Evolutionary conservation across 2,113 vertebrate species (phyloP).

Genomic region (Coturnix japonica): DNA sequence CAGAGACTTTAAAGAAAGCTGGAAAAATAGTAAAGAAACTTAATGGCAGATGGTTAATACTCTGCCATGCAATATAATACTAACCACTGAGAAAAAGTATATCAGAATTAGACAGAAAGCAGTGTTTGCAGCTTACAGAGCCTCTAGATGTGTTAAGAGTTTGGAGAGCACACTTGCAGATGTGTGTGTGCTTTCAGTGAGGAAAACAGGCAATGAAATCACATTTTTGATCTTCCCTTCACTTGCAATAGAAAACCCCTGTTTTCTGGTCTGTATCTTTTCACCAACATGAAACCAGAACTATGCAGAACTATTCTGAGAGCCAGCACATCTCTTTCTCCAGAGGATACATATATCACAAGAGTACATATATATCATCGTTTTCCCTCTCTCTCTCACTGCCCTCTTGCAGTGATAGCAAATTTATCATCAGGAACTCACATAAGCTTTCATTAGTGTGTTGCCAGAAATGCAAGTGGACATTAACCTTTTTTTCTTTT

Average conservation of each 20-base stretch:
- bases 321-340: not conserved
- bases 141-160: not conserved
- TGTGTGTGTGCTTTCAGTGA: not conserved
- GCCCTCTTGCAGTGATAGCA: not conserved
- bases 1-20: conserved; percentile 17
- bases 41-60: not conserved
- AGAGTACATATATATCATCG: not conserved
- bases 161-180: not conserved
- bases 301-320: not conserved
- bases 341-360: not conserved
- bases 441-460: not conserved
- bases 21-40: conserved; percentile 9
- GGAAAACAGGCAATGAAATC: not conserved
- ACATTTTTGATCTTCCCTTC: not conserved
- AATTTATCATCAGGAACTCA: not conserved
- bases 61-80: not conserved
- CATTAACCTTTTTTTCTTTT: not conserved
- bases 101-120: not conserved
- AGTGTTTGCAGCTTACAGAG: not conserved
- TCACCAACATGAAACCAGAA: not conserved
- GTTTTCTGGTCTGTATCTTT: not conserved
- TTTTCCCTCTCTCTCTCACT: not conserved
- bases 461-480: not conserved
- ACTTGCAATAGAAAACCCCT: not conserved
- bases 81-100: not conserved